phyloP scores from a whole-genome alignment of 2,888 invertebrate genomes.

The Apodemia zela region DNA sequence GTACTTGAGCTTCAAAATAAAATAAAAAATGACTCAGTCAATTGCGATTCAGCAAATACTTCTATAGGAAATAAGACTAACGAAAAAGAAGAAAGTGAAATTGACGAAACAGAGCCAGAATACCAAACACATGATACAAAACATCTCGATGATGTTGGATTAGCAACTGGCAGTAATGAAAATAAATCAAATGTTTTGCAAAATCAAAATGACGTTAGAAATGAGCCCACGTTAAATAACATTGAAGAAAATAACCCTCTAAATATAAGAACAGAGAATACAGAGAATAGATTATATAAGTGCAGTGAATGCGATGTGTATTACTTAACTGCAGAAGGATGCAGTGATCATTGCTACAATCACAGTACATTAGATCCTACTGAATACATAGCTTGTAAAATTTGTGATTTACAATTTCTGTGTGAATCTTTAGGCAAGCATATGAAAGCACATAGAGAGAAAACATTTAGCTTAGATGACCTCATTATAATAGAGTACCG shows the following conservation, averaged over 20 bases:
- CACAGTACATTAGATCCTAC: conserved; percentile 43
- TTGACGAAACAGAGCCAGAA: background rate
- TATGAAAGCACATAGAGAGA: conserved; percentile 42
- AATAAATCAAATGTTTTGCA: background rate
- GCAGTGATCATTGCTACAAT: conserved; percentile 41
- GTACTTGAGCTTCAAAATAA: background rate
- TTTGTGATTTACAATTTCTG: conserved; percentile 51
- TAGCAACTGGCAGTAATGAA: background rate
- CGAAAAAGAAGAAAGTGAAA: background rate
- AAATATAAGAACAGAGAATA: conserved; percentile 11
- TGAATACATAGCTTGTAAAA: conserved; percentile 53
- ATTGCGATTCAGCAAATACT: background rate
- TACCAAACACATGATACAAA: background rate
- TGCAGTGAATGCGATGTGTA: conserved; percentile 50
- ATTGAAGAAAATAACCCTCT: background rate
- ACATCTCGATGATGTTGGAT: background rate
- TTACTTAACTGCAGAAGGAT: conserved; percentile 40
- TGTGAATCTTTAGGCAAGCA: conserved; percentile 44
- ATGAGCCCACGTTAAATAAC: background rate
- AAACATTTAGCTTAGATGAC: conserved; percentile 42
- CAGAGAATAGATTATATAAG: conserved; percentile 35
- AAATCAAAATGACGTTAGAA: background rate
- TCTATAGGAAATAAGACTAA: background rate
- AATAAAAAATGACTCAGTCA: background rate
- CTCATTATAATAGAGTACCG: conserved; percentile 46